phyloP scores from a whole-genome alignment of 2,888 invertebrate genomes.

The Ischnura elegans region DNA sequence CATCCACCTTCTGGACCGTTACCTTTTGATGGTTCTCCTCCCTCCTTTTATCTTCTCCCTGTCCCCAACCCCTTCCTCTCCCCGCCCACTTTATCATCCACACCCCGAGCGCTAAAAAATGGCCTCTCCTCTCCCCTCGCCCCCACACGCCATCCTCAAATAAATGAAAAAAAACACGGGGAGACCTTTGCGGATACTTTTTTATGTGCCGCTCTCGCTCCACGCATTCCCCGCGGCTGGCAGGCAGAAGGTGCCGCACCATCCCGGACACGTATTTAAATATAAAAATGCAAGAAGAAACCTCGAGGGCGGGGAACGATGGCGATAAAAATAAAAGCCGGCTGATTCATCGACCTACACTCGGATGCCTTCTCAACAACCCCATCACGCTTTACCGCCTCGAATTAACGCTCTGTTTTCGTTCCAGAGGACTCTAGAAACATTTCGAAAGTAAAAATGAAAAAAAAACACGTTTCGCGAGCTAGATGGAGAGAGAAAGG shows the following conservation, averaged over 20 bases:
- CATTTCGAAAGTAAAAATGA: background rate
- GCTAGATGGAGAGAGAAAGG: too few species aligned
- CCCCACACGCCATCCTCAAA: background rate
- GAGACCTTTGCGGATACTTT: background rate
- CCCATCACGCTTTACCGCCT: background rate
- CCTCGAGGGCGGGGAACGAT: background rate
- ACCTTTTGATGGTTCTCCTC: too few species aligned
- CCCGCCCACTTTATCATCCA: too few species aligned
- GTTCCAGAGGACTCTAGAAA: conserved; percentile 3
- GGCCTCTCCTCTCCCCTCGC: background rate
- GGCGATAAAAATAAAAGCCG: background rate
- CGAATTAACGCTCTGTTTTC: conserved; percentile 21
- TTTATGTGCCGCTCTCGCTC: background rate
- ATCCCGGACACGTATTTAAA: background rate
- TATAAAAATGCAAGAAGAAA: background rate
- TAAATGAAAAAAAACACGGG: too few species aligned
- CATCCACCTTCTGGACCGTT: background rate
- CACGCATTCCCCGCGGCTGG: background rate
- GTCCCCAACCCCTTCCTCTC: background rate
- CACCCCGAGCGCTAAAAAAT: background rate
- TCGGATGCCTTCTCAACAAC: background rate
- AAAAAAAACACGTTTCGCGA: too few species aligned
- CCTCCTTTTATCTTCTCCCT: background rate
- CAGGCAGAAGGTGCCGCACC: too few species aligned
- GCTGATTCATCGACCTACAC: background rate